These are phyloP conservation scores for Etheostoma perlongum DNA, from an alignment of 2,797 vertebrate species.

Conservation along the genomic window DNA sequence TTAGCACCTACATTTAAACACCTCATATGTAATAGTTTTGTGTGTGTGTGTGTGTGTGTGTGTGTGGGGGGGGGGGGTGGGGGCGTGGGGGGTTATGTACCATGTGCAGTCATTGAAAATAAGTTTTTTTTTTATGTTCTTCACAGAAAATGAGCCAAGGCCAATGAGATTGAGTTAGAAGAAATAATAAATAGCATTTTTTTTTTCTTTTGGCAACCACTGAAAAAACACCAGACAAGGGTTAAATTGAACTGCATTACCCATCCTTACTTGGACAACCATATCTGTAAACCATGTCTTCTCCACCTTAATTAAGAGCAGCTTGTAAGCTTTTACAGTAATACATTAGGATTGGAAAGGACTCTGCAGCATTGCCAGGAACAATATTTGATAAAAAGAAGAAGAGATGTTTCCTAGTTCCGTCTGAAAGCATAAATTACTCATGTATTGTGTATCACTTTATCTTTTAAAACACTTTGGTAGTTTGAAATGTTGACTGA, in stretches of 20 bases:
- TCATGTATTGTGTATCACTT: constrained; percentile 27
- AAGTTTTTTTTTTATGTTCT: too few species aligned
- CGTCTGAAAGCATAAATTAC: constrained; percentile 35
- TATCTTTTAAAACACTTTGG: constrained; percentile 27
- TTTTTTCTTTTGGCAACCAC: too few species aligned
- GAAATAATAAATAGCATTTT: too few species aligned
- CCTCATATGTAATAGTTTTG: too few species aligned
- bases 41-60: too few species aligned
- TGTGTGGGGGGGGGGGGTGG: too few species aligned
- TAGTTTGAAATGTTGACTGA: constrained; percentile 34
- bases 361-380: constrained; percentile 25
- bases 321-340: constrained; percentile 18
- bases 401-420: constrained; percentile 26
- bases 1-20: too few species aligned
- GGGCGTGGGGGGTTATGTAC: too few species aligned
- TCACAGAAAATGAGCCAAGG: too few species aligned
- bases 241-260: constrained; percentile 2
- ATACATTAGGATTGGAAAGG: constrained; percentile 38
- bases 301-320: constrained; percentile 22
- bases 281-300: constrained; percentile 12
- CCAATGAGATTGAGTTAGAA: too few species aligned
- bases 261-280: neutral
- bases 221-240: too few species aligned
- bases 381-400: constrained; percentile 26
- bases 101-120: too few species aligned